phyloP scores from a whole-genome alignment of 2,797 vertebrate genomes.

The Cercopithecus hamlyni region DNA sequence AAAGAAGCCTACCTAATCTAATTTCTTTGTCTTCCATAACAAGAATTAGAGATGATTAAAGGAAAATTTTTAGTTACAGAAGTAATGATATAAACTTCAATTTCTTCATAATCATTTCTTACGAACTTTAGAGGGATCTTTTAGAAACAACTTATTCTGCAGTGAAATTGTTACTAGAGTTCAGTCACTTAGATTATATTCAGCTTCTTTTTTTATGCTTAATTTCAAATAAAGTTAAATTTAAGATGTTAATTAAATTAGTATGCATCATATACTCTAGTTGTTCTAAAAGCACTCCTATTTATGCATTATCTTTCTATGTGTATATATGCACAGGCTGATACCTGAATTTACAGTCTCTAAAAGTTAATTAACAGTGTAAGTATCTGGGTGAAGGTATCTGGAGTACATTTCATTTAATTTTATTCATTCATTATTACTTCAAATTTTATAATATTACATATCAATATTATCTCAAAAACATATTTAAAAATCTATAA shows the following conservation, averaged over 20 bases:
- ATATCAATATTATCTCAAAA: background rate
- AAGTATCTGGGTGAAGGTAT: background rate
- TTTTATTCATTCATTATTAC: background rate
- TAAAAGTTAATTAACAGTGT: background rate
- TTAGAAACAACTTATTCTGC: background rate
- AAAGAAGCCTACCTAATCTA: background rate
- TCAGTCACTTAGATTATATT: background rate
- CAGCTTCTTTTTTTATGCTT: background rate
- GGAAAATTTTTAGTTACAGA: conserved; percentile 14
- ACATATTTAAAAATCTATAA: conserved; percentile 34
- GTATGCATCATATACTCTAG: background rate
- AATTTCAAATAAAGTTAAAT: conserved; percentile 18
- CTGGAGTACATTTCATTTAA: background rate
- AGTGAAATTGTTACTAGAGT: background rate
- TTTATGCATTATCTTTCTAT: background rate
- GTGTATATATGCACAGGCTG: background rate
- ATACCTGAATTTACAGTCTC: background rate
- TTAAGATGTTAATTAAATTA: background rate
- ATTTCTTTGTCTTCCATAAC: background rate
- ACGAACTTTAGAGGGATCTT: background rate
- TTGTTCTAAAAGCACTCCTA: background rate
- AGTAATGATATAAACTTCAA: conserved; percentile 3
- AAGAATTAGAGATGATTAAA: background rate
- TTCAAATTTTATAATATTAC: background rate
- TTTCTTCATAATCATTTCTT: background rate